Percentiles rank a stretch among this genome's conserved stretches.
Evolutionary conservation across 2,113 vertebrate genomes (phyloP).

Genomic region (Candoia aspera): DNA sequence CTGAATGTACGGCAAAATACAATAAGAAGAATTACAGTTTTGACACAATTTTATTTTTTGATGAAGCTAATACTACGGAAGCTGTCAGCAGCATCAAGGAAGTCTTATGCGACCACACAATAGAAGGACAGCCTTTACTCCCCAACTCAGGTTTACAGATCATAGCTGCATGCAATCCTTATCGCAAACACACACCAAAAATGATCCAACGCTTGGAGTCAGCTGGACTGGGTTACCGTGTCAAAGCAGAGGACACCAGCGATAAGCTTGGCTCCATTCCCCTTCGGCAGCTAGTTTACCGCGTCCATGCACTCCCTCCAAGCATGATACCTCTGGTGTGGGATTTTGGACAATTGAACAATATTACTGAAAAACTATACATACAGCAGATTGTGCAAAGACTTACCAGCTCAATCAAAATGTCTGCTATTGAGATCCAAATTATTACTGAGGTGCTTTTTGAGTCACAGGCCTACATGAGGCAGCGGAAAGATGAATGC

Average conservation of each 20-base stretch:
- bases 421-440: fast-evolving
- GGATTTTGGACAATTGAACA: conserved; percentile 94
- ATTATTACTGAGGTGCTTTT: conserved; percentile 80
- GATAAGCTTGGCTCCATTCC: conserved; percentile 92
- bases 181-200: conserved; percentile 86
- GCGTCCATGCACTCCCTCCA: conserved; percentile 92
- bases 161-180: conserved; percentile 96
- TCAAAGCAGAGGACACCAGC: conserved; percentile 83
- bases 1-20: conserved; percentile 72
- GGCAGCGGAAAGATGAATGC: conserved; percentile 81
- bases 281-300: conserved; percentile 92
- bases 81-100: conserved; percentile 94
- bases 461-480: conserved; percentile 89
- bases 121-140: conserved; percentile 77
- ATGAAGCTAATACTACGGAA: conserved; percentile 95
- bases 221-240: conserved; percentile 90
- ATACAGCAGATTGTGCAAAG: conserved; percentile 91
- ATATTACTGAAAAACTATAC: conserved; percentile 80
- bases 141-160: conserved; percentile 78
- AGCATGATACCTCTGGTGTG: conserved; percentile 94
- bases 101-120: conserved; percentile 87
- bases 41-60: conserved; percentile 92
- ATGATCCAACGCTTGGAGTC: conserved; percentile 90
- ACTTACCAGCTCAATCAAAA: conserved; percentile 52
- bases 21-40: conserved; percentile 78